These are phyloP conservation scores for Rhegmatorhina hoffmannsi DNA, from an alignment of 2,113 vertebrate genomes.

Conservation along the genomic window DNA sequence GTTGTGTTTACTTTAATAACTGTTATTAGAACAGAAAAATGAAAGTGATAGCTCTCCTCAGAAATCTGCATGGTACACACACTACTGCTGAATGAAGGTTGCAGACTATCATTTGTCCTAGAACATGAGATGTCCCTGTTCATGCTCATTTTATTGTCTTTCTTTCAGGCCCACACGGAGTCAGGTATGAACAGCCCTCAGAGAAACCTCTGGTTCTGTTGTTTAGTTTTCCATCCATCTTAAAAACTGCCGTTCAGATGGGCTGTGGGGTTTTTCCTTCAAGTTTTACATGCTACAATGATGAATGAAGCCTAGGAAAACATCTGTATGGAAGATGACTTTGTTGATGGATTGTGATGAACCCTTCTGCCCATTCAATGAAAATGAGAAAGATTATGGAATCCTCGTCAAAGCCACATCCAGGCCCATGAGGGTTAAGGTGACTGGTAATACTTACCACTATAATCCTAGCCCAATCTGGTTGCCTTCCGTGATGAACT, in stretches of 20 bases:
- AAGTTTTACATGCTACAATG: neutral
- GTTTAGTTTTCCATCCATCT: neutral
- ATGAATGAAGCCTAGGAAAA: neutral
- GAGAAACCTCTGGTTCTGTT: neutral
- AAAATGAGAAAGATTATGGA: neutral
- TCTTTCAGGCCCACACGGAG: neutral
- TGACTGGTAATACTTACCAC: fast-evolving
- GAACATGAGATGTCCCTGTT: neutral
- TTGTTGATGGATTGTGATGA: neutral
- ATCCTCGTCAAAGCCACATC: neutral
- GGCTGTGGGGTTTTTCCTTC: neutral
- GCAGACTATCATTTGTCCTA: neutral
- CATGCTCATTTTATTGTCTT: neutral
- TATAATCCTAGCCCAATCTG: fast-evolving
- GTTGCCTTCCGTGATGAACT: neutral
- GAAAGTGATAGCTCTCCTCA: neutral
- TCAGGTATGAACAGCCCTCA: neutral
- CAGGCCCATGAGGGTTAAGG: neutral
- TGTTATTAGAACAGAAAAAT: neutral
- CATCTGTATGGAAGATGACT: neutral
- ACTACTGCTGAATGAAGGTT: neutral
- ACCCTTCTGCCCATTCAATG: neutral
- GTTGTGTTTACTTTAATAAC: neutral
- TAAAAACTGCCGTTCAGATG: neutral
- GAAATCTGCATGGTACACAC: neutral